Evolutionary conservation across 2,888 invertebrate species (phyloP), one percentile per base, ranked within the genome.

Genomic region (Augiades crinisus): DNA sequence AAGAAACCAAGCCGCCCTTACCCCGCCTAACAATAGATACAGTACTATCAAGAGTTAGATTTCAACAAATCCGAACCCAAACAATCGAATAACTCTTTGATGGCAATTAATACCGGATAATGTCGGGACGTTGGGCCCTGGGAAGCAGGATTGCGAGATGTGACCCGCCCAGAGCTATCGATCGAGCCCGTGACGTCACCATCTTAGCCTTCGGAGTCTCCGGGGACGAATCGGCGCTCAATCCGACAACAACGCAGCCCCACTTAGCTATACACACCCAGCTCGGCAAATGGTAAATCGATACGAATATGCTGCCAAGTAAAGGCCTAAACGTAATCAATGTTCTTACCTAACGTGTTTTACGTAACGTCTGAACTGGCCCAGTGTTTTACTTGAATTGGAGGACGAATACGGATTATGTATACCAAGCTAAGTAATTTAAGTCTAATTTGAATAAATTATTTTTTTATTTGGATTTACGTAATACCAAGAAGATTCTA

Each of bases 101-200:
- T 30, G 12, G 10, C n/a, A 12, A 27, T 27, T 27, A 27, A 30
- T 30, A 30, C 27, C 4, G 10, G 3, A n/a, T n/a, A n/a, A n/a
- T n/a, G 12, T 3, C 4, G 10, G 24, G 0, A 6, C 10, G 6
- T 10, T 27, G n/a, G 16, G 21, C 8, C 40, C 33, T 12, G 33
- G 60, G 63, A 57, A 54, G 63, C 60, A 62, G 59, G 64, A 53
- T 46, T 51, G 54, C 66, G 61, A 64, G 68, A 65, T 68, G 67
- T 65, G 65, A 65, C 58, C 58, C 59, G 61, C 53, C 62, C 43
- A 46, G 56, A 51, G 44, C 55, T 59, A 59, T 61, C 59, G 86
- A 86, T 86, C 75, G 70, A 59, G 57, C 70, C 78, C 60, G 78
- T 86, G 86, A 87, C 86, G 86, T 87, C 87, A 85, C 75, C 72